These are phyloP conservation scores for Peromyscus eremicus DNA, from an alignment of 2,797 vertebrate genomes.

Conservation along the genomic window DNA sequence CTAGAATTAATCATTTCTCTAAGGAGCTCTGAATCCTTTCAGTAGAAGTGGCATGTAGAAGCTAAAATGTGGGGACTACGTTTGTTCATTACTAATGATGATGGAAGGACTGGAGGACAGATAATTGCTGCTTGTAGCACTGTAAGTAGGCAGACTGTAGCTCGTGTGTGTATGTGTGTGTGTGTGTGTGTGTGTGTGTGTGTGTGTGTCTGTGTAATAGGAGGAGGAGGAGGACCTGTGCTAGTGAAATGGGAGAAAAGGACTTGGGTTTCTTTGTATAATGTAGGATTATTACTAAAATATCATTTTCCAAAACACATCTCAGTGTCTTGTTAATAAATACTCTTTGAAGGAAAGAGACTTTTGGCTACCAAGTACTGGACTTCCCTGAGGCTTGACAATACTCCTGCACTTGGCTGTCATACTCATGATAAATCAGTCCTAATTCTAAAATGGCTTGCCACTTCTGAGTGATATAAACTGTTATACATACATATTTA, in stretches of 20 bases:
- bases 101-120: too few species aligned
- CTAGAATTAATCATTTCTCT: background rate
- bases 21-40: slow-evolving; percentile 3
- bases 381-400: background rate
- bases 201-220: too few species aligned
- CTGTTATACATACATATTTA: background rate
- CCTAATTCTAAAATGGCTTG: background rate
- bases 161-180: background rate
- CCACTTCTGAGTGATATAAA: slow-evolving; percentile 21
- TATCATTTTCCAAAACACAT: slow-evolving; percentile 33
- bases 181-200: background rate
- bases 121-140: background rate
- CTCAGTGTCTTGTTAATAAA: background rate
- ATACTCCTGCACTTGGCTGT: background rate
- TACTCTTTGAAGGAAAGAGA: background rate
- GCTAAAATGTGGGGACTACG: background rate
- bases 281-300: background rate
- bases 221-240: too few species aligned
- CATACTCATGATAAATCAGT: background rate
- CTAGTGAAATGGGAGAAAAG: too few species aligned
- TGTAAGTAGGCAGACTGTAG: background rate
- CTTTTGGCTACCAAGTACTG: background rate
- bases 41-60: background rate
- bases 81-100: background rate
- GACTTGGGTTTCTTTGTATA: background rate